Percentiles rank a stretch among this genome's conserved stretches.
These are phyloP conservation scores for Alsophila aescularia DNA, from an alignment of 2,888 invertebrate species.

Conservation along the genomic window DNA sequence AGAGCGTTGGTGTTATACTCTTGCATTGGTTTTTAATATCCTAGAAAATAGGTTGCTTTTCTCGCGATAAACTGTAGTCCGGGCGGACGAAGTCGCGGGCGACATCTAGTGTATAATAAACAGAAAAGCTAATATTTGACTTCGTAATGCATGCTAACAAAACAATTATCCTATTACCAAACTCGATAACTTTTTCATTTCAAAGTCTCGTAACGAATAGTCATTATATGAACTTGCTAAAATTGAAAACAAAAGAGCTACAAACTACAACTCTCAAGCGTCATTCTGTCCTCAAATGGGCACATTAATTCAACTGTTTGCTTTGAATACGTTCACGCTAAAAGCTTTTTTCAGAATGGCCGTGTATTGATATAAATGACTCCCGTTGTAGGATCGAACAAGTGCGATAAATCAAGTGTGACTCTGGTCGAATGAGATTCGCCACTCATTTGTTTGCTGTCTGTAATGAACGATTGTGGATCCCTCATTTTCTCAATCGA, in stretches of 20 bases:
- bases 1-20: too few relatives aligned
- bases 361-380: constrained; percentile 78
- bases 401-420: constrained; percentile 67
- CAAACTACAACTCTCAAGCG: constrained; percentile 13
- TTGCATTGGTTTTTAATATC: too few relatives aligned
- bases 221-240: constrained; percentile 7
- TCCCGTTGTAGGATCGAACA: constrained; percentile 62
- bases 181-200: not conserved
- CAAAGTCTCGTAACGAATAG: constrained; percentile 7
- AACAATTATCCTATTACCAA: not conserved
- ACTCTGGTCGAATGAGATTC: constrained; percentile 52
- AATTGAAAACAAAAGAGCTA: constrained; percentile 32
- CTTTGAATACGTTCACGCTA: constrained; percentile 66
- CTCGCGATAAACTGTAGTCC: too few relatives aligned
- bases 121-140: too few relatives aligned
- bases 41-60: too few relatives aligned
- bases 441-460: constrained; percentile 54
- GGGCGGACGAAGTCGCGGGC: too few relatives aligned
- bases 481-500: constrained; percentile 56
- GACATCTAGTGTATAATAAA: too few relatives aligned
- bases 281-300: constrained; percentile 41
- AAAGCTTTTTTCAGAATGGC: constrained; percentile 72
- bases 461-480: constrained; percentile 55
- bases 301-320: constrained; percentile 55
- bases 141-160: not conserved